These are phyloP conservation scores for Arremon brunneinucha DNA, from an alignment of 2,797 vertebrate genomes.

Conservation along the genomic window DNA sequence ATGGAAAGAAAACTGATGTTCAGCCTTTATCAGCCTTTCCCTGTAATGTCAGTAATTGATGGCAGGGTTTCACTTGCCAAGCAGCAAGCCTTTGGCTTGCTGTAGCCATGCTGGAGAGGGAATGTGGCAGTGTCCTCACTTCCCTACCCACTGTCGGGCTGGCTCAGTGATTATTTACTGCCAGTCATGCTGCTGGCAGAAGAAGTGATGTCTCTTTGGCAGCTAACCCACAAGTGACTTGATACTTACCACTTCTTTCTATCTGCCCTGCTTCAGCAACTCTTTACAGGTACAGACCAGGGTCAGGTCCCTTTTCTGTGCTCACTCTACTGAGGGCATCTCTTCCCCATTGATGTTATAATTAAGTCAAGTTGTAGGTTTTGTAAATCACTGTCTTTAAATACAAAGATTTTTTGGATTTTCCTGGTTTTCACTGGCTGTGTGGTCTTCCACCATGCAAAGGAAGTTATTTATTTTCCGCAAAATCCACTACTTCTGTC, in stretches of 20 bases:
- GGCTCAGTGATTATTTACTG: background rate
- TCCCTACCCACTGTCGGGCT: background rate
- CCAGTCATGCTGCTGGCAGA: background rate
- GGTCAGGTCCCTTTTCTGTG: background rate
- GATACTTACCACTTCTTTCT: background rate
- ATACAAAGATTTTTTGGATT: background rate
- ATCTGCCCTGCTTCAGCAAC: background rate
- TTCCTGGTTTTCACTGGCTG: background rate
- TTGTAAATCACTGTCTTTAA: background rate
- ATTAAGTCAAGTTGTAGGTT: background rate
- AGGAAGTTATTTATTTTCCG: background rate
- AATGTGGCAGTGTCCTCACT: background rate
- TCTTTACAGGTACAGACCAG: background rate
- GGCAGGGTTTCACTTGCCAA: background rate
- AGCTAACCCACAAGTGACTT: background rate
- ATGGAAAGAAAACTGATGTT: background rate
- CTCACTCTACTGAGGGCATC: background rate
- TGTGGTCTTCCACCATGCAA: background rate
- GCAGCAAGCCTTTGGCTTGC: background rate
- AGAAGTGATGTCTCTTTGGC: background rate
- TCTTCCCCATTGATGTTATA: background rate
- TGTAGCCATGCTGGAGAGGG: rapidly evolving
- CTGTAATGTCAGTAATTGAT: background rate
- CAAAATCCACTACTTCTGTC: background rate
- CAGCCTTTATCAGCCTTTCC: background rate